Conservation (phyloP, 2,113 vertebrate genomes). For the Oryzias javanicus region DNA sequence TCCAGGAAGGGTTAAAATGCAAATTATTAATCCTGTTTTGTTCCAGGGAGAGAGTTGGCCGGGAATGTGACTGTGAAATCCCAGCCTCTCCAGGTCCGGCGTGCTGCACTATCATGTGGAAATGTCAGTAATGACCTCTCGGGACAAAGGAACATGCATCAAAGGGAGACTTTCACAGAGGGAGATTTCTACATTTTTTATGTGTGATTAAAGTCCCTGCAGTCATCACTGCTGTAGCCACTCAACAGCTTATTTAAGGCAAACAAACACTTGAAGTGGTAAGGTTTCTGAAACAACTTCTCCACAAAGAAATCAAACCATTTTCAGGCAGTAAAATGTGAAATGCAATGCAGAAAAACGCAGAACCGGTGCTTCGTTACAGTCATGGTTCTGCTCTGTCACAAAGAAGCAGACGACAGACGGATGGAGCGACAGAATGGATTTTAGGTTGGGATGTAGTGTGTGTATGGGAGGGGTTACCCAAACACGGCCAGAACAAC, state of each 20-base stretch:
- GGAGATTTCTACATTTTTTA: constrained; percentile 15
- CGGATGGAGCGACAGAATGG: constrained; percentile 27
- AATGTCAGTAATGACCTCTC: constrained; percentile 40
- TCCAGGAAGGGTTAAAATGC: constrained; percentile 68
- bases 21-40: constrained; percentile 69
- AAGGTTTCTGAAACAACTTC: neutral
- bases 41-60: constrained; percentile 51
- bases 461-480: constrained; percentile 33
- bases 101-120: constrained; percentile 18
- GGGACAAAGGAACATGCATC: neutral
- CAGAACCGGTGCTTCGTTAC: neutral
- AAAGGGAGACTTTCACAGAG: neutral
- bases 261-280: constrained; percentile 6
- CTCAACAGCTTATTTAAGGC: constrained; percentile 22
- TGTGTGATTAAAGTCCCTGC: constrained; percentile 1
- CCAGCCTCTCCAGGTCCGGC: constrained; percentile 51
- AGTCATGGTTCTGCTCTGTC: neutral
- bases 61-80: constrained; percentile 63
- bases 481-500: constrained; percentile 64
- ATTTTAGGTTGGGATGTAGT: constrained; percentile 30
- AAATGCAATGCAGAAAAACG: neutral
- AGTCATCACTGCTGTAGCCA: constrained; percentile 20
- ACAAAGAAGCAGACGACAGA: constrained; percentile 28
- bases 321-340: neutral
- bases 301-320: neutral